A percentile compares a stretch with the other conserved stretches of the same genome.
Evolutionary conservation across 2,113 vertebrate species (phyloP).

Genomic region (Rostratula benghalensis): DNA sequence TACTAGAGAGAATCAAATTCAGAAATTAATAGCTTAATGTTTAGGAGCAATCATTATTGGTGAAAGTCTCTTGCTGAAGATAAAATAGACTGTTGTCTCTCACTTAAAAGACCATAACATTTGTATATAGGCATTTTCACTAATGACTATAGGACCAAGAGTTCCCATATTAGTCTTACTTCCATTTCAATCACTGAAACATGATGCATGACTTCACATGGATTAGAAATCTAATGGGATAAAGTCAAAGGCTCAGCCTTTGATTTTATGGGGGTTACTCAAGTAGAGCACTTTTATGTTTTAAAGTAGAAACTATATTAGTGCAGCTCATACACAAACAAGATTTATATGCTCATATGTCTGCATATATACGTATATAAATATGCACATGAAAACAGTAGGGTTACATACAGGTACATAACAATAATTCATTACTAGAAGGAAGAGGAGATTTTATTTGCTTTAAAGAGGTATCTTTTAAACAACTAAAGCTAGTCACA

Average conservation of each 20-base stretch:
- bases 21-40: neutral
- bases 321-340: neutral
- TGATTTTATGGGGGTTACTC: neutral
- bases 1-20: neutral
- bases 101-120: neutral
- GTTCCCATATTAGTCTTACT: neutral
- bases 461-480: neutral
- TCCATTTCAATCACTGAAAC: neutral
- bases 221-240: neutral
- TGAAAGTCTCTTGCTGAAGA: neutral
- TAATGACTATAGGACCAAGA: neutral
- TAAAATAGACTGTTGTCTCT: neutral
- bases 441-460: neutral
- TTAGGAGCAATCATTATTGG: neutral
- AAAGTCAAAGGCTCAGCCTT: neutral
- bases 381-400: neutral
- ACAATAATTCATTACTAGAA: neutral
- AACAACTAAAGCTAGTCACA: neutral
- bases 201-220: neutral
- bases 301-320: neutral
- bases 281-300: neutral
- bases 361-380: neutral
- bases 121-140: neutral
- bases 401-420: neutral
- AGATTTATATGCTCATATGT: neutral